Evolutionary conservation across 2,797 vertebrate genomes (phyloP).

Genomic region (Chaetophractus vellerosus): DNA sequence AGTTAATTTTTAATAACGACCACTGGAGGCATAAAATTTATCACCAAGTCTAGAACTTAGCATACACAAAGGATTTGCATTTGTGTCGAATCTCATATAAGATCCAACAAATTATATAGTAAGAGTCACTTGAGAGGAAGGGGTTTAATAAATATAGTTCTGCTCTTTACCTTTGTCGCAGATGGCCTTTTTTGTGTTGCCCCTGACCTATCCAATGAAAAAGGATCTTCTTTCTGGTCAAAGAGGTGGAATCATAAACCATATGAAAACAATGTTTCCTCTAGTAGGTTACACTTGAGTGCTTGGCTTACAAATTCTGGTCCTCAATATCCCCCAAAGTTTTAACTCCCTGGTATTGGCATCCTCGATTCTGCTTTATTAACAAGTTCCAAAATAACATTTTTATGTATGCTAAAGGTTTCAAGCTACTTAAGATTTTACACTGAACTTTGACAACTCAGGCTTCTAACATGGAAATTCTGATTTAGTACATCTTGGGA

Average conservation of each 20-base stretch:
- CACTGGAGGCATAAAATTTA: background rate
- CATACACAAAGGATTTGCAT: background rate
- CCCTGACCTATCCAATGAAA: background rate
- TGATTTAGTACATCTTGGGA: background rate
- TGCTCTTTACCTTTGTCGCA: background rate
- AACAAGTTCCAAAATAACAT: background rate
- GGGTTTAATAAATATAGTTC: background rate
- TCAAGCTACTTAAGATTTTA: background rate
- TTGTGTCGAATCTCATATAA: background rate
- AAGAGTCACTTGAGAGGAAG: background rate
- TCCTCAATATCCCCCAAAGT: background rate
- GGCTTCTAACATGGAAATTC: background rate
- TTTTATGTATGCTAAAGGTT: conserved; percentile 30
- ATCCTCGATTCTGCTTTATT: background rate
- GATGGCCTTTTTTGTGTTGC: background rate
- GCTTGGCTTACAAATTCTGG: background rate
- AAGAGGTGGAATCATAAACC: conserved; percentile 3
- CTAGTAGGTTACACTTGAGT: background rate
- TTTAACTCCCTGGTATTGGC: background rate
- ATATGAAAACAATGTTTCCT: background rate
- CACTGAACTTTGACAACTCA: background rate
- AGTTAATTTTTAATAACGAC: background rate
- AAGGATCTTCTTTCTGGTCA: background rate
- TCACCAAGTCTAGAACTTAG: background rate
- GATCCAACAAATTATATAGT: background rate